These are phyloP conservation scores for Rhinogobius similis DNA, from an alignment of 2,113 vertebrate species.

Conservation along the genomic window DNA sequence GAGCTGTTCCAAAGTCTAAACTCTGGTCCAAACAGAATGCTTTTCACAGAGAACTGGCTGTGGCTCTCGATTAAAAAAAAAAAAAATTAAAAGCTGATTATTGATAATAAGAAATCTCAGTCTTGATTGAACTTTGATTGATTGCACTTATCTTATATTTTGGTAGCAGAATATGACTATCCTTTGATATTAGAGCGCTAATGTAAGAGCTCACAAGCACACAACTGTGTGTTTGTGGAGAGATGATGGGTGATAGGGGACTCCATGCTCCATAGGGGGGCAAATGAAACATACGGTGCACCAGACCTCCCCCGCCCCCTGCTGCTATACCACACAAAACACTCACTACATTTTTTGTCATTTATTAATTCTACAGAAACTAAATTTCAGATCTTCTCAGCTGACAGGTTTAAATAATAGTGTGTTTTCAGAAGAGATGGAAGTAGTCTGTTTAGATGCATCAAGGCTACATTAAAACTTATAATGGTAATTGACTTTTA, in stretches of 20 bases:
- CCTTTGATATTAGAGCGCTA: neutral
- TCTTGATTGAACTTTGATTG: neutral
- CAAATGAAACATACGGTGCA: slow-evolving; percentile 67
- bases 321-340: slow-evolving; percentile 30
- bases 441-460: slow-evolving; percentile 32
- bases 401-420: slow-evolving; percentile 60
- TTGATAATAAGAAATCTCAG: neutral
- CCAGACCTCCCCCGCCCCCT: slow-evolving; percentile 38
- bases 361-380: slow-evolving; percentile 55
- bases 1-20: no score
- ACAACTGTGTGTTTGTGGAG: slow-evolving; percentile 12
- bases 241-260: slow-evolving; percentile 67
- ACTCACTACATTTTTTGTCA: slow-evolving; percentile 29
- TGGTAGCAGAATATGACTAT: neutral
- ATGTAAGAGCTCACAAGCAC: slow-evolving; percentile 18
- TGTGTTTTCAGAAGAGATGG: slow-evolving; percentile 38
- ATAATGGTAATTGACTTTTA: neutral
- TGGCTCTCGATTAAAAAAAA: no score
- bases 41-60: no score
- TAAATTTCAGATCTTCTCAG: slow-evolving; percentile 32
- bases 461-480: slow-evolving; percentile 22
- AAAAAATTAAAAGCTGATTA: neutral
- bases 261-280: slow-evolving; percentile 60
- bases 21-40: no score
- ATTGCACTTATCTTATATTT: neutral